Conservation (phyloP, 2,113 vertebrate species). For the Pitta sordida region DNA sequence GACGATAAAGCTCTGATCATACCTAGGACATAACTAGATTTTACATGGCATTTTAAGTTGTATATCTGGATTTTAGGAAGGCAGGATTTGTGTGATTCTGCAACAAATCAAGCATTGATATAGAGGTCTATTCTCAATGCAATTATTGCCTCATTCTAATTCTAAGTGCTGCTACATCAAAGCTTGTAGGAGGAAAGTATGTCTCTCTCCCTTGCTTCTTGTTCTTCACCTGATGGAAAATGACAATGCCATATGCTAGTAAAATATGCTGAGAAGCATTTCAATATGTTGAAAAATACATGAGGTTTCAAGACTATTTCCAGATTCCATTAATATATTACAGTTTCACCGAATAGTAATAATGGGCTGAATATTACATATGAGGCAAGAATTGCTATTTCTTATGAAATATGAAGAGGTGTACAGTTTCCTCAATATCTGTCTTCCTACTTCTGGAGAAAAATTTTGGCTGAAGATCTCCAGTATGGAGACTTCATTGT, state of each 20-base stretch:
- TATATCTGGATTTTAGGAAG: background rate
- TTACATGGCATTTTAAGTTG: background rate
- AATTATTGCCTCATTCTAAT: background rate
- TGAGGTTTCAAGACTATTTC: constrained; percentile 17
- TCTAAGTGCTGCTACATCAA: background rate
- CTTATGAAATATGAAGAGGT: background rate
- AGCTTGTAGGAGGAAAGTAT: background rate
- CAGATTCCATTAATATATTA: constrained; percentile 30
- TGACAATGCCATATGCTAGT: background rate
- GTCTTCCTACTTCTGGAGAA: background rate
- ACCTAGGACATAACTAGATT: background rate
- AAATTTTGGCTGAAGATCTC: background rate
- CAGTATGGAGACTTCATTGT: background rate
- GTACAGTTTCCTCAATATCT: background rate
- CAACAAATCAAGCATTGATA: background rate
- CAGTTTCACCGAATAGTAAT: background rate
- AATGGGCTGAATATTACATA: background rate
- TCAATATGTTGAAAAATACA: constrained; percentile 42
- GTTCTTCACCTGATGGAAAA: constrained; percentile 14
- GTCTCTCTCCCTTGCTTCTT: background rate
- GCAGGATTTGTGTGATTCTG: background rate
- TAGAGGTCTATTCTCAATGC: background rate
- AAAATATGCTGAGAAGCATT: constrained; percentile 24
- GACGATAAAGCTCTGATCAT: background rate
- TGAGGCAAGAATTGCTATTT: background rate